Conservation (phyloP, 1,140 invertebrate species). For the Heliothis subflexa region DNA sequence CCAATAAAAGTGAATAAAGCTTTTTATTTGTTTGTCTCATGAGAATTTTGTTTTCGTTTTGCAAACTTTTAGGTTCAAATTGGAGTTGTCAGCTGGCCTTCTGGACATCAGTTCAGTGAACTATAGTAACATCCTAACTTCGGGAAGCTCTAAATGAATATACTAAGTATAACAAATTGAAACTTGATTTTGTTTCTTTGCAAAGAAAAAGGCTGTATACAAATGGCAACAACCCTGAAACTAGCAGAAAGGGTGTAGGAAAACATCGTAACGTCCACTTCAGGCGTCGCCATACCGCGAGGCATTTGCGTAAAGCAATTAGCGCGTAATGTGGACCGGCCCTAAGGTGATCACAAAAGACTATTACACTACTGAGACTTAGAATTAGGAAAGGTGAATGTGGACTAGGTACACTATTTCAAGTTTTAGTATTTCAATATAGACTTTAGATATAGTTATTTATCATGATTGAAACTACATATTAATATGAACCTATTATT, state of each 20-base stretch:
- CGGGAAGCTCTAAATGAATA: too few relatives aligned
- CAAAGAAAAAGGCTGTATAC: not conserved
- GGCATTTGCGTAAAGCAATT: slow-evolving; percentile 77
- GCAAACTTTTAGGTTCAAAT: not conserved
- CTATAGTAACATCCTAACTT: not conserved
- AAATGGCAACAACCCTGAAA: slow-evolving; percentile 47
- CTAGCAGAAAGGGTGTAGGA: slow-evolving; percentile 48
- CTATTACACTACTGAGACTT: slow-evolving; percentile 1
- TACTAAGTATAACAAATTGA: too few relatives aligned
- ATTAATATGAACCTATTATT: too few relatives aligned
- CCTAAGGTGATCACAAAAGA: slow-evolving; percentile 51
- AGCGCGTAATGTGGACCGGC: slow-evolving; percentile 69
- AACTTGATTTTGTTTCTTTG: not conserved
- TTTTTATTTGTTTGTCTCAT: slow-evolving; percentile 11
- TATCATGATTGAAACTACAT: too few relatives aligned
- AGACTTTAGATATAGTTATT: too few relatives aligned
- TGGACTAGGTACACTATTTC: not conserved
- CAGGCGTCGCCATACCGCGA: slow-evolving; percentile 55
- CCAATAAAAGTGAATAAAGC: slow-evolving; percentile 37
- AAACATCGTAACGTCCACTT: slow-evolving; percentile 49
- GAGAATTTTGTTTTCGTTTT: slow-evolving; percentile 18
- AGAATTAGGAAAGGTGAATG: not conserved
- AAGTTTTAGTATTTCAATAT: too few relatives aligned
- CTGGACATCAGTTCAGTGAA: not conserved
- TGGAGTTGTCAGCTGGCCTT: not conserved